phyloP scores from a whole-genome alignment of 2,888 invertebrate species.

The Carpatolechia fugitivella region DNA sequence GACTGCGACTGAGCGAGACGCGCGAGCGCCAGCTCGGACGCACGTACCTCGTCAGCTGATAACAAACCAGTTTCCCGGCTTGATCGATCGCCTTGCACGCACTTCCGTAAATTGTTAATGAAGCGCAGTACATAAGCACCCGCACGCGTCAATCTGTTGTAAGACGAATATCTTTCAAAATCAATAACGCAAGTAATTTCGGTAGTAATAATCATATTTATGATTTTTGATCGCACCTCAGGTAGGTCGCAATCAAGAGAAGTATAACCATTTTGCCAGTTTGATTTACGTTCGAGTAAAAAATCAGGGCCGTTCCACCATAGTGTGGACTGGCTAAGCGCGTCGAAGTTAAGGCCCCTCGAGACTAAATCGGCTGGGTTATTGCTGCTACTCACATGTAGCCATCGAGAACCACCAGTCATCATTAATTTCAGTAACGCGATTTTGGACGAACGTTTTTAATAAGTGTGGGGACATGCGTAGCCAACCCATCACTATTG shows the following conservation, averaged over 20 bases:
- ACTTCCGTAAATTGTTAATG: background rate
- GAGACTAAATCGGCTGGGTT: slow-evolving; percentile 29
- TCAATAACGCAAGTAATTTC: background rate
- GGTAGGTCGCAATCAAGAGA: background rate
- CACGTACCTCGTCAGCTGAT: background rate
- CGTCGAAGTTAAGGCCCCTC: slow-evolving; percentile 20
- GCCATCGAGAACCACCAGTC: slow-evolving; percentile 22
- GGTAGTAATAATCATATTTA: background rate
- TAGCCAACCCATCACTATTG: slow-evolving; percentile 28
- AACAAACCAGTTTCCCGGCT: background rate
- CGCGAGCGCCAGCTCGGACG: background rate
- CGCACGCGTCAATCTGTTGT: background rate
- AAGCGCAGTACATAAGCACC: background rate
- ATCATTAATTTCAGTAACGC: slow-evolving; percentile 26
- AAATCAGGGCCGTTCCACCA: slow-evolving; percentile 29
- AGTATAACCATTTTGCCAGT: background rate
- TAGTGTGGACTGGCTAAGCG: slow-evolving; percentile 14
- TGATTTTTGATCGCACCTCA: background rate
- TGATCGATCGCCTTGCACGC: background rate
- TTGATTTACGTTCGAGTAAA: background rate
- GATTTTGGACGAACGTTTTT: slow-evolving; percentile 29
- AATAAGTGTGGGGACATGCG: slow-evolving; percentile 22
- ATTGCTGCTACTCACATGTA: slow-evolving; percentile 23
- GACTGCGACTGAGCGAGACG: background rate
- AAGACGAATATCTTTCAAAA: background rate